Evolutionary conservation across 2,888 invertebrate species (phyloP).

Genomic region (Cancer borealis): DNA sequence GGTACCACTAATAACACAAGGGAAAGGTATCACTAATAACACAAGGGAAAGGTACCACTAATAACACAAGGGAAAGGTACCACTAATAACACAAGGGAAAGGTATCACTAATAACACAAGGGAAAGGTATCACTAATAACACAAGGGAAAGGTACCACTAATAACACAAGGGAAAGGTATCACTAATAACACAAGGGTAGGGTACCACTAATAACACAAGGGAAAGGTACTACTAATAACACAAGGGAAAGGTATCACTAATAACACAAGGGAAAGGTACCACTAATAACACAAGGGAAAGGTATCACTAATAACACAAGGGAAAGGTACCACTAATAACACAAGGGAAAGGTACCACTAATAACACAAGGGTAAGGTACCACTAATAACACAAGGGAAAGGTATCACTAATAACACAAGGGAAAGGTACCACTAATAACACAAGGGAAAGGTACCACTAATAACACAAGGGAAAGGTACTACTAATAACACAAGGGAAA

Average conservation of each 20-base stretch:
- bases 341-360: not conserved
- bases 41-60: not conserved
- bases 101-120: not conserved
- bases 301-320: not conserved
- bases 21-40: not conserved
- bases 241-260: not conserved
- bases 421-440: not conserved
- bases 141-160: not conserved
- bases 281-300: not conserved
- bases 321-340: not conserved
- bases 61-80: not conserved
- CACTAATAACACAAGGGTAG: not conserved
- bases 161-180: not conserved
- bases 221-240: not conserved
- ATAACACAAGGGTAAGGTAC: not conserved
- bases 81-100: not conserved
- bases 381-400: not conserved
- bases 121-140: not conserved
- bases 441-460: not conserved
- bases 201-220: not conserved
- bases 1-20: not conserved
- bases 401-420: not conserved
- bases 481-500: not conserved
- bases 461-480: not conserved
- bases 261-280: not conserved